Base-by-base conservation (phyloP, 1,140 invertebrate species). In the Sycophaga agraensis region DNA sequence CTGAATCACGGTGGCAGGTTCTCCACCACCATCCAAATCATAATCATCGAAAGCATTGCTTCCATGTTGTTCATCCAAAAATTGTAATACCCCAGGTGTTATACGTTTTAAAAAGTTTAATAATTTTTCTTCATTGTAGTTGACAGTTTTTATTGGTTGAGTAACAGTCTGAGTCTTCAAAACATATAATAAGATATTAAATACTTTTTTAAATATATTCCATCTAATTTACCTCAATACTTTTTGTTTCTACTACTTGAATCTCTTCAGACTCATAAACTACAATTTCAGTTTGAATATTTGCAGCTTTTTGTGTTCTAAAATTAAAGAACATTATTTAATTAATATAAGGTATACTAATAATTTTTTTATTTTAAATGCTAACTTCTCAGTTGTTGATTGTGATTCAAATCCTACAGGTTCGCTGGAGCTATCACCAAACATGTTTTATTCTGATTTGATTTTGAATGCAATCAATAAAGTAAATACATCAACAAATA, bases 31-130 rank as follows among this genome's bases (percentile, higher is more conserved):
- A 28, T 66, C 63, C 22, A 75, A 65, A 59, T 77, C 66, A 57
- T 78, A 79, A 48, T 73, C 71, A 37, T 81, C 70, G 58, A 82
- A 80, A 14, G 74, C 74, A 65, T 68, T 69, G 43, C 64, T 77
- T 14, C 73, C 74, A 62, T 79, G 68, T 43, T 73, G 64, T 63
- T 82, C 77, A 59, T 82, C 80, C n/a, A 82, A 68, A 31, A 72
- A 74, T 49, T 77, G 72, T 0, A 82, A 43, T 17, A 82, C 67
- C 35, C 68, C 66, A 26, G 81, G 79, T 19, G 76, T 77, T 6
- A 82, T 73, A 34, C 66, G 70, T 12, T 75, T 77, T 11, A 82
- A 64, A 67, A 82, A 82, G 24, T 66, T 64, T 34, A 73, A 73
- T 17, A 82, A 69, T 62, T 69, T 79, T 7, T 74, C 66, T 58